Evolutionary conservation across 2,113 vertebrate genomes (phyloP).

Genomic region (Thalassoma bifasciatum): DNA sequence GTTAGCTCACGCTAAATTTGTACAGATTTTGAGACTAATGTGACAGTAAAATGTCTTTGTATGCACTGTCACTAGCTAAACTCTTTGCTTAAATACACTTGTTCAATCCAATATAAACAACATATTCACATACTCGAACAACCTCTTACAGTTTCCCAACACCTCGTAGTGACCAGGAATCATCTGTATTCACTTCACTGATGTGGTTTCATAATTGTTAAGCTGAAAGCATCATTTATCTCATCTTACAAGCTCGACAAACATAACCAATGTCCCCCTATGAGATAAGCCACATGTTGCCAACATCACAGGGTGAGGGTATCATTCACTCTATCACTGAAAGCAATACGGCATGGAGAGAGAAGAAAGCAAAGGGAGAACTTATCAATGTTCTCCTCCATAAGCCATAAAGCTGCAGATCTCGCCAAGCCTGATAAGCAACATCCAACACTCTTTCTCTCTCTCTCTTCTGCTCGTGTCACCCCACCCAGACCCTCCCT

Average conservation of each 20-base stretch:
- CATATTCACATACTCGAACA: not conserved
- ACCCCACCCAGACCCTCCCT: constrained; percentile 39
- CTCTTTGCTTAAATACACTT: no score
- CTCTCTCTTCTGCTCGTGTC: constrained; percentile 37
- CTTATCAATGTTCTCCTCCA: constrained; percentile 54
- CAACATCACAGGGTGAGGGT: constrained; percentile 40
- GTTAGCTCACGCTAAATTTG: no score
- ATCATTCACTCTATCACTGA: constrained; percentile 51
- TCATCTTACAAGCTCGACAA: constrained; percentile 41
- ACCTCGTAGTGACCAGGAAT: constrained; percentile 4
- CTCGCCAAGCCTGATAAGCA: constrained; percentile 72
- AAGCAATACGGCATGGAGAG: constrained; percentile 56
- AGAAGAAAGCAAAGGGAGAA: constrained; percentile 51
- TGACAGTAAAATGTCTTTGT: not conserved
- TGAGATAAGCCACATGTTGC: constrained; percentile 32
- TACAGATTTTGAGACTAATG: no score
- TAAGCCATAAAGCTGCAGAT: constrained; percentile 61
- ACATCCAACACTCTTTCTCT: constrained; percentile 42
- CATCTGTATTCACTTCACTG: constrained; percentile 22
- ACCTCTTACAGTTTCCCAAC: not conserved
- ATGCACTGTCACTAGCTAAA: not conserved
- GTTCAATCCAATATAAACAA: not conserved
- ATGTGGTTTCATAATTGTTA: constrained; percentile 36
- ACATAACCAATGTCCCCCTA: constrained; percentile 51
- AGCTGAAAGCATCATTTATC: constrained; percentile 45